These are phyloP conservation scores for Cecropterus lyciades DNA, from an alignment of 1,140 invertebrate genomes.

Conservation along the genomic window DNA sequence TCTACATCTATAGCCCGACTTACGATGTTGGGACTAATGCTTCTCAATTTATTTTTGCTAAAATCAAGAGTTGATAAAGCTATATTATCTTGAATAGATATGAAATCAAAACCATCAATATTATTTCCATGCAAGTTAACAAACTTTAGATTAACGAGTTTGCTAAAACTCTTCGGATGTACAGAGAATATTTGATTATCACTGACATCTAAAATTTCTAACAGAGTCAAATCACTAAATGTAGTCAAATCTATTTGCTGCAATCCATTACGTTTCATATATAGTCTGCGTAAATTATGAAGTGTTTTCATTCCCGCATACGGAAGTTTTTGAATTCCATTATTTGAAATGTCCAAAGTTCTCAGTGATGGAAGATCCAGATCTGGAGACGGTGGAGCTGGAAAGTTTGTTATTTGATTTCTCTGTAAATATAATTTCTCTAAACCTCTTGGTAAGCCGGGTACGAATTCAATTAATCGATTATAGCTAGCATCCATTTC, in stretches of 20 bases:
- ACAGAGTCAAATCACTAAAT: slow-evolving; percentile 88
- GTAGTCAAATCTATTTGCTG: slow-evolving; percentile 88
- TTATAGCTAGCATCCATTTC: slow-evolving; percentile 93
- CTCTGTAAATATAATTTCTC: slow-evolving; percentile 91
- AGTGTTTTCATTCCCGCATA: slow-evolving; percentile 88
- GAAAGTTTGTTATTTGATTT: slow-evolving; percentile 89
- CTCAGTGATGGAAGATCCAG: slow-evolving; percentile 88
- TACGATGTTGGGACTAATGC: slow-evolving; percentile 87
- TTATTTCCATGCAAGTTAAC: slow-evolving; percentile 91
- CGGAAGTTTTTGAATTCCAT: slow-evolving; percentile 89
- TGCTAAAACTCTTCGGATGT: slow-evolving; percentile 87
- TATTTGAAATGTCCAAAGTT: slow-evolving; percentile 90
- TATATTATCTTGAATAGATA: slow-evolving; percentile 87
- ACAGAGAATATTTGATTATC: slow-evolving; percentile 90
- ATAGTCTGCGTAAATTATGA: slow-evolving; percentile 88
- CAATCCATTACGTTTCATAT: slow-evolving; percentile 91
- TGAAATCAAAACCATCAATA: slow-evolving; percentile 88
- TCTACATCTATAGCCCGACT: slow-evolving; percentile 88
- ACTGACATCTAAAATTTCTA: slow-evolving; percentile 91
- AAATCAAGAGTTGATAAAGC: slow-evolving; percentile 89
- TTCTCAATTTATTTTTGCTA: slow-evolving; percentile 90
- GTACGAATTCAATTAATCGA: slow-evolving; percentile 88
- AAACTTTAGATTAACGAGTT: slow-evolving; percentile 87
- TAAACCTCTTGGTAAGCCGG: slow-evolving; percentile 89
- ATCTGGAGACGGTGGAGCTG: slow-evolving; percentile 86